Conservation (phyloP, 2,888 invertebrate genomes). For the Nemapogon koenigi region DNA sequence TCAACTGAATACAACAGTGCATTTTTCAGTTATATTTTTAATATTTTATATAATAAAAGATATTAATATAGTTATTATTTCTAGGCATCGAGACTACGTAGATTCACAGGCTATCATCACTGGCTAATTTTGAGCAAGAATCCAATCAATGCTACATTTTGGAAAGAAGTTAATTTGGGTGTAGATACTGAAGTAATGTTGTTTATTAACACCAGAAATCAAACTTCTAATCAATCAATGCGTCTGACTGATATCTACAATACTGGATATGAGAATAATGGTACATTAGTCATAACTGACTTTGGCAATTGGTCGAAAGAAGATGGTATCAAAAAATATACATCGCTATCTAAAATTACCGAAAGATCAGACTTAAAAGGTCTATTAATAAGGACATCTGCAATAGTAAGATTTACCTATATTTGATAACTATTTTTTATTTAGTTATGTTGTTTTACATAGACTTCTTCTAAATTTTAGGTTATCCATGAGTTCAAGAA, state of each 20-base stretch:
- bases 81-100: background rate
- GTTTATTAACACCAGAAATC: background rate
- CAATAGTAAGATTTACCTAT: constrained; percentile 6
- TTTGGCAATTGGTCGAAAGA: background rate
- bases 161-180: constrained; percentile 3
- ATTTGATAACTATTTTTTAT: too few relatives aligned
- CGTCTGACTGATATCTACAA: constrained; percentile 2
- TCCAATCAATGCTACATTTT: background rate
- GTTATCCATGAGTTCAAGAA: constrained; percentile 2
- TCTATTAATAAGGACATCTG: constrained; percentile 2
- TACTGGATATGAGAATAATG: constrained; percentile 6
- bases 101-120: constrained; percentile 2
- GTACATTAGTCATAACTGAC: background rate
- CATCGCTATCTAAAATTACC: background rate
- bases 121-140: constrained; percentile 5
- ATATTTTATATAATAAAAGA: too few relatives aligned
- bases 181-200: constrained; percentile 1
- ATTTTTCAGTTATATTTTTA: too few relatives aligned
- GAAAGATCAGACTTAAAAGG: constrained; percentile 2
- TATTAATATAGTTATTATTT: too few relatives aligned
- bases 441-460: background rate
- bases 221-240: background rate
- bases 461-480: background rate
- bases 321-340: constrained; percentile 3
- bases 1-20: too few relatives aligned